These are phyloP conservation scores for Vanessa tameamea DNA, from an alignment of 1,140 invertebrate species.

Conservation along the genomic window DNA sequence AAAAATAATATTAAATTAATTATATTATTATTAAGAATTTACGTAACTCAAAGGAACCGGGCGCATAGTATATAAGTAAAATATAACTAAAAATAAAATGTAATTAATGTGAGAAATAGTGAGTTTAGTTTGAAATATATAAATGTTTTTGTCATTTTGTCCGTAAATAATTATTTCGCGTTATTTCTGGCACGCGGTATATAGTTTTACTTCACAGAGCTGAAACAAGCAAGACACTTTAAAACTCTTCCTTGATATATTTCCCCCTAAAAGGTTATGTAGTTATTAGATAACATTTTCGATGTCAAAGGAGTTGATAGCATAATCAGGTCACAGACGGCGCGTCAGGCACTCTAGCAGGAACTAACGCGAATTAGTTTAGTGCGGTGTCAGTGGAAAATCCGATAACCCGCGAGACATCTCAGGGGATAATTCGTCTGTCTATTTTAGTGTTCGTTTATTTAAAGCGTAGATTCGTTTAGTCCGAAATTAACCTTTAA, in stretches of 20 bases:
- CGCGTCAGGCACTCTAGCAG: not conserved
- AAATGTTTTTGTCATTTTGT: too few relatives aligned
- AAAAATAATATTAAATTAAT: too few relatives aligned
- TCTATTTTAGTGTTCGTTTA: not conserved
- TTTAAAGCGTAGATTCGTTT: not conserved
- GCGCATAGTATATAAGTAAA: too few relatives aligned
- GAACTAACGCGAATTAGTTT: constrained; percentile 1
- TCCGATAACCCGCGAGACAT: not conserved
- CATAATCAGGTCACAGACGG: constrained; percentile 7
- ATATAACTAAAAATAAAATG: too few relatives aligned
- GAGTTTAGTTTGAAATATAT: too few relatives aligned
- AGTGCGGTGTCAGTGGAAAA: constrained; percentile 10
- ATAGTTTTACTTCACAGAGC: too few relatives aligned
- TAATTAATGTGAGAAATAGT: too few relatives aligned
- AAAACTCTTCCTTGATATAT: not conserved
- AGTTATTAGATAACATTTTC: constrained; percentile 4
- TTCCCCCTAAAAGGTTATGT: not conserved
- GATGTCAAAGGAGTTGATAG: constrained; percentile 12
- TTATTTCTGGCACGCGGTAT: too few relatives aligned
- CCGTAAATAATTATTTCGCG: too few relatives aligned
- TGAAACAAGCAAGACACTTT: not conserved
- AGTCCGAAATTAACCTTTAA: not conserved
- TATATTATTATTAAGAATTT: too few relatives aligned
- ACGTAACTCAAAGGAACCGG: too few relatives aligned
- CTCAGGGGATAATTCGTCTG: not conserved